These are phyloP conservation scores for Drosophila orena DNA, from an alignment of 1,140 invertebrate genomes.

Conservation along the genomic window DNA sequence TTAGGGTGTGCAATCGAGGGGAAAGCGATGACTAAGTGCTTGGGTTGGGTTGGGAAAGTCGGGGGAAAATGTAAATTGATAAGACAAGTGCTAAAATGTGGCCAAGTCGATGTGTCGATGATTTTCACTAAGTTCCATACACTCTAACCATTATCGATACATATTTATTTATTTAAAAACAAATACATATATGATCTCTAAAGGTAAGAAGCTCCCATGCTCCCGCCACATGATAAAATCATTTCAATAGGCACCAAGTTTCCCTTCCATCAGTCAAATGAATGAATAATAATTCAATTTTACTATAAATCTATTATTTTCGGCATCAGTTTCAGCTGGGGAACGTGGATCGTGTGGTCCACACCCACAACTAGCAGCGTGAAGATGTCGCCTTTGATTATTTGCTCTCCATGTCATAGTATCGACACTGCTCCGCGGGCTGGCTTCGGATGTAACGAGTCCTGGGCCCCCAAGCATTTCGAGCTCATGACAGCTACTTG, in stretches of 20 bases:
- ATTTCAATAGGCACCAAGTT: too few relatives aligned
- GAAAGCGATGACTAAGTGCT: conserved; percentile 26
- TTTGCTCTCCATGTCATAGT: background rate
- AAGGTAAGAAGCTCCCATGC: too few relatives aligned
- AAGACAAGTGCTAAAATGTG: conserved; percentile 12
- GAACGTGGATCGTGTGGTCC: background rate
- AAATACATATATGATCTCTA: too few relatives aligned
- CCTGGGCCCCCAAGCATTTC: background rate
- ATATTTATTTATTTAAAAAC: too few relatives aligned
- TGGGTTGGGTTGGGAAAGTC: background rate
- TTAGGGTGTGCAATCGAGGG: conserved; percentile 6
- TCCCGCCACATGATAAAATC: too few relatives aligned
- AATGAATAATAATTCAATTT: conserved; percentile 1
- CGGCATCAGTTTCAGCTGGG: background rate
- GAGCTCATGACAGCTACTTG: conserved; percentile 17
- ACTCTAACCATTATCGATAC: too few relatives aligned
- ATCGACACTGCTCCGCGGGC: conserved; percentile 1
- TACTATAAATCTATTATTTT: background rate
- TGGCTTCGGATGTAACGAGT: conserved; percentile 7
- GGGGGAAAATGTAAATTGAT: conserved; percentile 4
- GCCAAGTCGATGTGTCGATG: background rate
- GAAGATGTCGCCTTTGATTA: conserved; percentile 13
- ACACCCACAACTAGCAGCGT: background rate
- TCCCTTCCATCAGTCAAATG: background rate
- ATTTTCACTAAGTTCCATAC: background rate